Base-by-base conservation (phyloP, 2,113 vertebrate species). In the Salminus brasiliensis region DNA sequence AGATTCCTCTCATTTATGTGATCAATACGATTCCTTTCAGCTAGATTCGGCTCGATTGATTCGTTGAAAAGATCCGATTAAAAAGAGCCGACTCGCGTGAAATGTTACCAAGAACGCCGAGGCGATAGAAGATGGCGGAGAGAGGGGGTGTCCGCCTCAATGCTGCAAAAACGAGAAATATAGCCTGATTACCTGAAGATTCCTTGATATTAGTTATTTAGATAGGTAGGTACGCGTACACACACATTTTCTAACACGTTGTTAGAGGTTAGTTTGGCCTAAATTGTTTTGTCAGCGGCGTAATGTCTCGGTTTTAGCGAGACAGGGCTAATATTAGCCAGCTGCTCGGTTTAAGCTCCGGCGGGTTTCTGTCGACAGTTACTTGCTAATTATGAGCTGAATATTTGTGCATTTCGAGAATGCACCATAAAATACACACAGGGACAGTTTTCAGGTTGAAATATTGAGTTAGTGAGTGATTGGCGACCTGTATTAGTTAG, bases 51-150 rank as follows among this genome's bases (percentile, higher is more conserved):
- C 25, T 55, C 23, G 23, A 25, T n/a, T 1, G n/a, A 55, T 55
- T 55, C 9, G 25, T 9, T 55, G 23, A 55, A 55, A 55, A 55
- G 52, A 55, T 55, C 10, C 23, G 23, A n/a, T 55, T 12, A 0
- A 10, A 55, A 55, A 55, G 52, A 25, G 13, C 25, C 52, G 52
- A 55, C 2, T 55, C 52, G 6, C 3, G 23, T 7, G 8, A 49
- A 18, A 1, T 21, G 47, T 18, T 21, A 21, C n/a, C 36, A 16
- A 0, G 25, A 8, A 36, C 41, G 67, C 1, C 23, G n/a, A 49
- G 41, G 15, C 10, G 57, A 23, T 79, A 72, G 65, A 84, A 81
- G 70, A 84, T 84, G 83, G 83, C 83, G 83, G 79, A 57, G 66
- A 65, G 29, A 74, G 66, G 66, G 29, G 36, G 65, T 30, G 79